These are phyloP conservation scores for Clivina fossor DNA, from an alignment of 2,888 invertebrate species.

Conservation along the genomic window DNA sequence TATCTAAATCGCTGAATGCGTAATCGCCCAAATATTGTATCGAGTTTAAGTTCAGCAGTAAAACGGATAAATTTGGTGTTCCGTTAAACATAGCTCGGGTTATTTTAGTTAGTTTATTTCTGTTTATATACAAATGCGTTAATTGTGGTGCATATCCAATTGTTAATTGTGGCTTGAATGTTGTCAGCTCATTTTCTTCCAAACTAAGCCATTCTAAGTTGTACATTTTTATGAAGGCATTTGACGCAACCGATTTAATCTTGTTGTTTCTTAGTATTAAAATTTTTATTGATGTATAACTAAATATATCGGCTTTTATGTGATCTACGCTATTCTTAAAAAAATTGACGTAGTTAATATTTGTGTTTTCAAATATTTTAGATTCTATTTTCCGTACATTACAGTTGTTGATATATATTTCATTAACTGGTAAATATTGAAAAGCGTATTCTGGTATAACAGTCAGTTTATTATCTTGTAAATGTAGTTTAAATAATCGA, in stretches of 20 bases:
- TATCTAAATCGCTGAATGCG: not conserved
- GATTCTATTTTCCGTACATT: not conserved
- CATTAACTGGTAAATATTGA: not conserved
- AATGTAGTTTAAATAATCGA: constrained; percentile 1
- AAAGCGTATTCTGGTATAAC: not conserved
- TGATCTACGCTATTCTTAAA: not conserved
- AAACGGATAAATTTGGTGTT: not conserved
- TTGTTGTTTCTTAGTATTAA: not conserved
- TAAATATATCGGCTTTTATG: not conserved
- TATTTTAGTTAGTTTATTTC: constrained; percentile 8
- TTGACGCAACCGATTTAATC: not conserved
- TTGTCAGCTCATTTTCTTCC: not conserved
- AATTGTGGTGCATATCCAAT: not conserved
- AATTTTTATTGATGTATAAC: not conserved
- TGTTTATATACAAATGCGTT: constrained; percentile 6
- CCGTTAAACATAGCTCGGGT: not conserved
- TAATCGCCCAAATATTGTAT: not conserved
- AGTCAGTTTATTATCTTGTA: constrained; percentile 4
- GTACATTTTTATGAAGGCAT: constrained; percentile 1
- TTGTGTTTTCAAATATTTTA: not conserved
- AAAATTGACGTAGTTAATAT: not conserved
- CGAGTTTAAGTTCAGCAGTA: not conserved
- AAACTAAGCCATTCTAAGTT: not conserved
- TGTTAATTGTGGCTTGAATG: not conserved
- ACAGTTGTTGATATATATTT: not conserved